Percentiles rank a stretch among this genome's conserved stretches.
phyloP scores from a whole-genome alignment of 2,888 invertebrate genomes.

The Lasioglossum zephyrum region DNA sequence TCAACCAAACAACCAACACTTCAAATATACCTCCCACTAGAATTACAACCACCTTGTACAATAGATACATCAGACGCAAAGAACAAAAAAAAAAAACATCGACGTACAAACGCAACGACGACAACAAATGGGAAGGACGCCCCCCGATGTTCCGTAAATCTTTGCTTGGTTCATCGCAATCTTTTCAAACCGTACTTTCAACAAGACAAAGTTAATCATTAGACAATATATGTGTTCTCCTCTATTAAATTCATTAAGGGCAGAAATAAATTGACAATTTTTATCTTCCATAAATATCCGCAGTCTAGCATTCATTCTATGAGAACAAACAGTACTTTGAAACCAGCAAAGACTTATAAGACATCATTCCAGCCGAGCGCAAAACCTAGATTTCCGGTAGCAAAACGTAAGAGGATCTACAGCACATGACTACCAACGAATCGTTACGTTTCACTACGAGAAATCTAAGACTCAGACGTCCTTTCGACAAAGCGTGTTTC shows the following conservation, averaged over 20 bases:
- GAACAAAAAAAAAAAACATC: constrained; percentile 32
- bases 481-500: constrained; percentile 7
- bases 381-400: not conserved
- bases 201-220: no score
- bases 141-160: not conserved
- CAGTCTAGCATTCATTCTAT: not conserved
- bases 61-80: constrained; percentile 55
- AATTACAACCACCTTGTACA: constrained; percentile 74
- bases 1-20: constrained; percentile 85
- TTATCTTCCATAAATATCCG: no score
- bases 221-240: no score
- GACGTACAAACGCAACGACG: not conserved
- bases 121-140: constrained; percentile 1
- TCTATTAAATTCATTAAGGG: no score
- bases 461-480: not conserved
- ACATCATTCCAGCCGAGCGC: not conserved
- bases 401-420: not conserved
- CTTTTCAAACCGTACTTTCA: not conserved
- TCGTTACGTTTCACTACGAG: not conserved
- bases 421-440: not conserved
- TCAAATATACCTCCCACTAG: constrained; percentile 84
- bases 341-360: not conserved
- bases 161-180: not conserved
- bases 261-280: no score
- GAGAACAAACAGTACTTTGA: not conserved